A percentile compares a stretch with the other conserved stretches of the same genome.
phyloP scores from a whole-genome alignment of 2,113 vertebrate species.

The Seriola quinqueradiata region DNA sequence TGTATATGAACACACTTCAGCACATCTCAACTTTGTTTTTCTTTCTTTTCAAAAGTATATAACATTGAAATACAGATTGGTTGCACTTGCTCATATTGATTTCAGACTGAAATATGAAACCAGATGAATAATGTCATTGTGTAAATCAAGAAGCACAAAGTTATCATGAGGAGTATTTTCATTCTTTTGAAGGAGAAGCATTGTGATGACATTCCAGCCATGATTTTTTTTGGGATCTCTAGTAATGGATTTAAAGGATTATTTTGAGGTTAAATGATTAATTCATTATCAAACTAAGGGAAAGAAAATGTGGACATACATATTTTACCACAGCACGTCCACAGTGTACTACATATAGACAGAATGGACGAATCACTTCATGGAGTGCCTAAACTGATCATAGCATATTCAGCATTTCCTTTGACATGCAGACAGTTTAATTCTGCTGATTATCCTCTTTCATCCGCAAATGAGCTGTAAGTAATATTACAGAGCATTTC shows the following conservation, averaged over 20 bases:
- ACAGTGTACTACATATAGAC: neutral
- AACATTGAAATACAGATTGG: conserved; percentile 5
- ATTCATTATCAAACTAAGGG: conserved; percentile 12
- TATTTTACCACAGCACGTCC: conserved; percentile 17
- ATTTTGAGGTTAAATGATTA: neutral
- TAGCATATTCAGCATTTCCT: conserved; percentile 16
- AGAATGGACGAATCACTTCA: conserved; percentile 34
- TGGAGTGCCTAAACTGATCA: conserved; percentile 47
- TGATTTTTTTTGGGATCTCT: conserved; percentile 16
- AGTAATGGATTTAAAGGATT: neutral
- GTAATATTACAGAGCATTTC: neutral
- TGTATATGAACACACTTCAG: conserved; percentile 26
- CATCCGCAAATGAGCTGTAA: conserved; percentile 10
- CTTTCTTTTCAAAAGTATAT: neutral
- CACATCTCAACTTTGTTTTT: conserved; percentile 13
- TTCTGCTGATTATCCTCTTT: conserved; percentile 3
- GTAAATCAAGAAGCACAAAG: conserved; percentile 42
- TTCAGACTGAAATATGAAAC: conserved; percentile 29
- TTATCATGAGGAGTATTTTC: conserved; percentile 13
- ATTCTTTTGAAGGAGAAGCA: conserved; percentile 18
- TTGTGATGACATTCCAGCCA: neutral
- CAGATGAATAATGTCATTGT: neutral
- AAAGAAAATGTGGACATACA: conserved; percentile 5
- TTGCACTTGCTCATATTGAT: conserved; percentile 26
- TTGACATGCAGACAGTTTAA: neutral